These are phyloP conservation scores for Volucella inflata DNA, from an alignment of 2,888 invertebrate genomes.

Conservation along the genomic window DNA sequence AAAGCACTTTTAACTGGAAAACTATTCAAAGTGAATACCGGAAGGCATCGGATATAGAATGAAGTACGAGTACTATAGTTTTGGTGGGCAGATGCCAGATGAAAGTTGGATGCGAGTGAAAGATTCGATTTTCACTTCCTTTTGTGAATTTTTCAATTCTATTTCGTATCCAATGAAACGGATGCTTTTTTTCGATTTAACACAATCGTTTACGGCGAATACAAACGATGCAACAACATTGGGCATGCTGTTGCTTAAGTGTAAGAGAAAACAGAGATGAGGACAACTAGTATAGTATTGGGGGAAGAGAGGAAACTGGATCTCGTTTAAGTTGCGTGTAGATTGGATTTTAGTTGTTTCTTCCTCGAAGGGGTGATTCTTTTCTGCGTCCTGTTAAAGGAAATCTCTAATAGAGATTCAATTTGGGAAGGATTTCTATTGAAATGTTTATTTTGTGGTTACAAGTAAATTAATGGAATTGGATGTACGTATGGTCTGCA, in stretches of 20 bases:
- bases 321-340: slow-evolving; percentile 43
- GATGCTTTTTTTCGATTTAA: slow-evolving; percentile 34
- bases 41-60: not conserved
- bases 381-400: slow-evolving; percentile 7
- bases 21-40: slow-evolving; percentile 33
- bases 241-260: not conserved
- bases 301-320: not conserved
- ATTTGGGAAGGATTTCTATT: slow-evolving; percentile 29
- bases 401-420: slow-evolving; percentile 42
- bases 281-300: no score
- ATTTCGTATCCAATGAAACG: slow-evolving; percentile 2
- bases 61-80: no score
- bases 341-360: slow-evolving; percentile 27
- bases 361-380: not conserved
- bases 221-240: slow-evolving; percentile 49
- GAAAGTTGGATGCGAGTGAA: not conserved
- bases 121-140: slow-evolving; percentile 52
- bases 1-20: slow-evolving; percentile 53
- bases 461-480: not conserved
- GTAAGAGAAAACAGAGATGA: no score
- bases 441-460: slow-evolving; percentile 11
- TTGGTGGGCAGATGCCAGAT: no score
- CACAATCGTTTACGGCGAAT: slow-evolving; percentile 58
- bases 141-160: slow-evolving; percentile 42
- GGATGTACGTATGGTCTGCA: no score